Base-by-base conservation (phyloP, 2,113 vertebrate species). In the Macrotus californicus region DNA sequence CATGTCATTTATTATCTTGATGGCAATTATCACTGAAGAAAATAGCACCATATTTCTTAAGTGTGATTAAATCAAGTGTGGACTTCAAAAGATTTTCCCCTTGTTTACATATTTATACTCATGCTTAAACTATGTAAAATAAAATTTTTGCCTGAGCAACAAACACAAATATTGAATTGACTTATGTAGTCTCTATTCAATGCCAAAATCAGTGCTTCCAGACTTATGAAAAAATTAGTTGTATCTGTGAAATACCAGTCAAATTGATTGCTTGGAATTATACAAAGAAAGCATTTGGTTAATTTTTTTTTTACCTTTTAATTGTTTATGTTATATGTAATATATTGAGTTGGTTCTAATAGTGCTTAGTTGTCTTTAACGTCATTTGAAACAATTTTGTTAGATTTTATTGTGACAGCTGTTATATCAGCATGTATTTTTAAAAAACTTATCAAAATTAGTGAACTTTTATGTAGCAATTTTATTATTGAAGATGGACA, bases 221-320 rank as follows among this genome's bases (percentile, higher is more conserved):
- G 39, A 64, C 21, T 31, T 61, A 31, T 56, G 52, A 87, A 81
- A 92, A 91, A 48, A n/a, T 70, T 34, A 70, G 16, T 43, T 70
- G 13, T 70, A 14, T 73, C 54, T 75, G 18, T 93, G 64, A 89
- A 93, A 70, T 83, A 84, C 48, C 29, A 87, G 48, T 75, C n/a
- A 94, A 93, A 94, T 43, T 41, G 34, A 85, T 54, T 87, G 15
- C 11, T 87, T 93, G 26, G 14, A 84, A 89, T 84, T 87, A 94
- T 46, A 70, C 6, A 70, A 89, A 77, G 34, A 90, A 96, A 81
- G 14, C 4, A 84, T 31, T 89, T 77, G 16, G 56, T 77, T 86
- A 87, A 81, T 31, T 4, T 22, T 43, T 34, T 52, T 43, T 87
- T 10, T 54, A 81, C n/a, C 67, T 54, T 66, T 83, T 52, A 91